A percentile compares a stretch with the other conserved stretches of the same genome.
Evolutionary conservation across 2,113 vertebrate species (phyloP).

Genomic region (Malurus alboscapulatus): DNA sequence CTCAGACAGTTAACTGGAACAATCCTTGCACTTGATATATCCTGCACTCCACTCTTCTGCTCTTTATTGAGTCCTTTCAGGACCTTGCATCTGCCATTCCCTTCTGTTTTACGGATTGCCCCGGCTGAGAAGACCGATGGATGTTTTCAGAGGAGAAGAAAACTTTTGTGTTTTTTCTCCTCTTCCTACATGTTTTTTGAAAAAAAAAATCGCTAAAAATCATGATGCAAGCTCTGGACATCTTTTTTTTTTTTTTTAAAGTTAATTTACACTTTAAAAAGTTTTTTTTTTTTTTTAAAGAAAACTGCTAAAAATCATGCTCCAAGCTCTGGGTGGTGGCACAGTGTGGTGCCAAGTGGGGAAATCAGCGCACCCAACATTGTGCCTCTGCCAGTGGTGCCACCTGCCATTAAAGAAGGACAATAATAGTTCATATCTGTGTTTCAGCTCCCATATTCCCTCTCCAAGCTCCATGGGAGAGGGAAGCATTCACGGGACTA

Average conservation of each 20-base stretch:
- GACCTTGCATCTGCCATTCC: background rate
- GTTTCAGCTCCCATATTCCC: background rate
- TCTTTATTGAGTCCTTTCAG: background rate
- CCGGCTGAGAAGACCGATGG: background rate
- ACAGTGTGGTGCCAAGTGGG: background rate
- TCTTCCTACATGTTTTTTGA: background rate
- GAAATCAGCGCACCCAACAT: background rate
- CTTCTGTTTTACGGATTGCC: background rate
- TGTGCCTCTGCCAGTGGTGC: background rate
- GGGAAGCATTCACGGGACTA: background rate
- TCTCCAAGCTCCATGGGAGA: background rate
- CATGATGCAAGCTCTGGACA: background rate
- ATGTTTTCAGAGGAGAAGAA: background rate
- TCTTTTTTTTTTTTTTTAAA: too few relatives aligned
- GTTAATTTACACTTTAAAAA: too few relatives aligned
- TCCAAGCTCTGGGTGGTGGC: background rate
- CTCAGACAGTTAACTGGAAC: background rate
- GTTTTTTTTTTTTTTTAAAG: background rate
- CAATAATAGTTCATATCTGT: accelerated
- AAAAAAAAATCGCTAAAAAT: background rate
- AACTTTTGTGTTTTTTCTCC: background rate
- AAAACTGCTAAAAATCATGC: background rate
- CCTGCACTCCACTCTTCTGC: background rate
- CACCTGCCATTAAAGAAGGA: background rate
- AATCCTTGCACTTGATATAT: background rate